These are phyloP conservation scores for Operophtera brumata DNA, from an alignment of 2,888 invertebrate species.

Conservation along the genomic window DNA sequence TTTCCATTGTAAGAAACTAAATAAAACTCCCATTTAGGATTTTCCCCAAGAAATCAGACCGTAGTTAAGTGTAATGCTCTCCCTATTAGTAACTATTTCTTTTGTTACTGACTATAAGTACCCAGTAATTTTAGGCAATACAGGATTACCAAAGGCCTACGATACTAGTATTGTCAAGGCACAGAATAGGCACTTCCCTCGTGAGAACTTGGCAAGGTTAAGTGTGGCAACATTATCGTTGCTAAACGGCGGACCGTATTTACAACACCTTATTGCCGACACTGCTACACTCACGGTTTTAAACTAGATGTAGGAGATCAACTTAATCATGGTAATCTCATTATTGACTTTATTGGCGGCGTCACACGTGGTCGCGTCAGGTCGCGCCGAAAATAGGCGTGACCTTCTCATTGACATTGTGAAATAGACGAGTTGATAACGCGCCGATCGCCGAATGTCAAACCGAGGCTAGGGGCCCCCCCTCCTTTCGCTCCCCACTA, in stretches of 20 bases:
- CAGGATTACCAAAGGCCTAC: constrained; percentile 76
- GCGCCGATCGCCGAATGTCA: constrained; percentile 77
- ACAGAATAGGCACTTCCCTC: constrained; percentile 79
- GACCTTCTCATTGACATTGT: constrained; percentile 82
- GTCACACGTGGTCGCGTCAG: constrained; percentile 60
- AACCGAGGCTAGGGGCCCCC: constrained; percentile 72
- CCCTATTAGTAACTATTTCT: neutral
- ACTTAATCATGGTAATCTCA: constrained; percentile 28
- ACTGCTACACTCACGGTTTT: constrained; percentile 59
- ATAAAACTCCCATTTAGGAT: no score
- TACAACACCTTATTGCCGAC: constrained; percentile 77
- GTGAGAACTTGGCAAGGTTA: constrained; percentile 80
- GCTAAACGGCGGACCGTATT: constrained; percentile 77
- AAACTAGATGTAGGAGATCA: constrained; percentile 19
- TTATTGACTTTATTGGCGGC: constrained; percentile 33
- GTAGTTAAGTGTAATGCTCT: neutral
- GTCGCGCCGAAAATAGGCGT: constrained; percentile 70
- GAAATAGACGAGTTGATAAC: constrained; percentile 79
- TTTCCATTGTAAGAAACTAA: neutral
- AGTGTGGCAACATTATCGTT: constrained; percentile 78
- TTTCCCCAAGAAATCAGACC: no score
- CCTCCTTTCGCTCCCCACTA: constrained; percentile 56
- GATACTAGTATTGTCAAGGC: constrained; percentile 78
- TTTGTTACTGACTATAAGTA: constrained; percentile 10
- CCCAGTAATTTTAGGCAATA: constrained; percentile 55